Evolutionary conservation across 2,113 vertebrate species (phyloP).

Genomic region (Condylura cristata): DNA sequence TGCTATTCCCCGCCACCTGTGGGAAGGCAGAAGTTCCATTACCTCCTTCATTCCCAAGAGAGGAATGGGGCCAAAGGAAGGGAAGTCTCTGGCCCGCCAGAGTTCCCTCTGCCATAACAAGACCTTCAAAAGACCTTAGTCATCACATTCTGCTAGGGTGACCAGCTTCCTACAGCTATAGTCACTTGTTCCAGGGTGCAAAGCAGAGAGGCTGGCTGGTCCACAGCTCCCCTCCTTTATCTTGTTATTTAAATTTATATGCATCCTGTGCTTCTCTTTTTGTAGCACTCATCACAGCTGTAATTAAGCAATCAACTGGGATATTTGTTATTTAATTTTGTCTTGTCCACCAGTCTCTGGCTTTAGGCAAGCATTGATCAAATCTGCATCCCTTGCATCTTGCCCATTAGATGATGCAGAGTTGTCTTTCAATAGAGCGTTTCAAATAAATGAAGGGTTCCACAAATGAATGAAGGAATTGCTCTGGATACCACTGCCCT

Average conservation of each 20-base stretch:
- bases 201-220: neutral
- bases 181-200: neutral
- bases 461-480: neutral
- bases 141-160: neutral
- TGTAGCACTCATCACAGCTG: neutral
- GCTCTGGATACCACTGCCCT: neutral
- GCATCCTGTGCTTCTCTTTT: neutral
- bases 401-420: neutral
- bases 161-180: neutral
- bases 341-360: neutral
- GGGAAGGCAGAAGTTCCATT: neutral
- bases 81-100: neutral
- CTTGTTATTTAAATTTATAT: neutral
- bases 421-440: neutral
- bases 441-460: neutral
- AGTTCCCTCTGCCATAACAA: neutral
- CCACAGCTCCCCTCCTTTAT: neutral
- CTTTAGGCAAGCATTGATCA: neutral
- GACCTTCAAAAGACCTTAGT: neutral
- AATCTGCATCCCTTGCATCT: neutral
- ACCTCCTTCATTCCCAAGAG: neutral
- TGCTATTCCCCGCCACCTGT: neutral
- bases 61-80: neutral
- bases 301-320: constrained; percentile 28
- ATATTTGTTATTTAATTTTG: constrained; percentile 44